Percentiles rank a stretch among this genome's conserved stretches.
Conservation (phyloP, 2,113 vertebrate species). For the Benitochromis conjunctus region DNA sequence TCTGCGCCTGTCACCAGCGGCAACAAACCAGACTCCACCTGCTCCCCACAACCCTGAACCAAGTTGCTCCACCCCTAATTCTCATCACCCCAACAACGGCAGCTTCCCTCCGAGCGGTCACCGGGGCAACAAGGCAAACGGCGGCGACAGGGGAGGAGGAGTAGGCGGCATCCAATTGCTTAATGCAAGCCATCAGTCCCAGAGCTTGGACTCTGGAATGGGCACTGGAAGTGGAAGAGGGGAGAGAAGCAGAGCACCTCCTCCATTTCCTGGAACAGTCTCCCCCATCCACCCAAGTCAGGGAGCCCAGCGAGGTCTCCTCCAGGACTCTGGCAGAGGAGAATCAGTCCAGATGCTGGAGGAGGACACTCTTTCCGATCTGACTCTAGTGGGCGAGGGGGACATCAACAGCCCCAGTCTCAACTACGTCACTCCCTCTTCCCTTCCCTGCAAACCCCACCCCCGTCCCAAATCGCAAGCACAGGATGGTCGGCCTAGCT, state of each 20-base stretch:
- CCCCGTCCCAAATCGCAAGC: slow-evolving; percentile 74
- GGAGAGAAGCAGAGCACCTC: slow-evolving; percentile 59
- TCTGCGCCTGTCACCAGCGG: slow-evolving; percentile 78
- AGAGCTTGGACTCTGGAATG: slow-evolving; percentile 72
- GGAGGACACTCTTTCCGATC: slow-evolving; percentile 85
- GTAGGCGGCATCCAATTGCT: slow-evolving; percentile 51
- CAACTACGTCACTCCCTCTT: slow-evolving; percentile 80
- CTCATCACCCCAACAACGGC: slow-evolving; percentile 62
- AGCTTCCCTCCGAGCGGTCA: slow-evolving; percentile 51
- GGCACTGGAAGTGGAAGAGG: slow-evolving; percentile 57
- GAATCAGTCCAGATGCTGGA: slow-evolving; percentile 81
- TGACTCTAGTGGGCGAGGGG: slow-evolving; percentile 89
- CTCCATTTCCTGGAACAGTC: slow-evolving; percentile 65
- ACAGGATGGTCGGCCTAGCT: slow-evolving; percentile 76
- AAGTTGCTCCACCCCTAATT: slow-evolving; percentile 66
- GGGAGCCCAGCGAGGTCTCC: slow-evolving; percentile 12
- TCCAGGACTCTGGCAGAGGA: slow-evolving; percentile 50
- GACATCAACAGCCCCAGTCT: slow-evolving; percentile 90
- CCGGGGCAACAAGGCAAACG: slow-evolving; percentile 56
- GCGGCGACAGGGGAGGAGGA: slow-evolving; percentile 20
- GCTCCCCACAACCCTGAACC: slow-evolving; percentile 48
- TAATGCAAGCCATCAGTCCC: slow-evolving; percentile 65
- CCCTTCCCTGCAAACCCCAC: slow-evolving; percentile 64
- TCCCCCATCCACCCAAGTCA: slow-evolving; percentile 70
- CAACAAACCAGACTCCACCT: slow-evolving; percentile 13